These are phyloP conservation scores for Microcebus jonahi DNA, from an alignment of 2,113 vertebrate species.

Conservation along the genomic window DNA sequence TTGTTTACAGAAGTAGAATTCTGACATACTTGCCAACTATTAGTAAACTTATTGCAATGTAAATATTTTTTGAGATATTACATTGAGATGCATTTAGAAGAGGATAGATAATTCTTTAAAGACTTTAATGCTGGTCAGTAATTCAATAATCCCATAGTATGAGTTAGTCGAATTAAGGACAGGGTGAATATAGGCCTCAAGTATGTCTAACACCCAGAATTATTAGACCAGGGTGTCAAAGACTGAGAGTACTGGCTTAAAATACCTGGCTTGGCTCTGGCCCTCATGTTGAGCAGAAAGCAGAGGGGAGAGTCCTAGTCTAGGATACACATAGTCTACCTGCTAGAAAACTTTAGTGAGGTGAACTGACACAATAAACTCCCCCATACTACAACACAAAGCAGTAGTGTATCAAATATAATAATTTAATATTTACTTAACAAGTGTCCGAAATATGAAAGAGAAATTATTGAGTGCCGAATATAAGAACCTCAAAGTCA, in stretches of 20 bases:
- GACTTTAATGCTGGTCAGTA: not conserved
- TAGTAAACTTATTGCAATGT: not conserved
- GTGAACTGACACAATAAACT: not conserved
- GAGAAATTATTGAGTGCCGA: not conserved
- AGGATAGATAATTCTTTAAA: not conserved
- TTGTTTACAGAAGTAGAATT: not conserved
- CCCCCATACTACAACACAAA: not conserved
- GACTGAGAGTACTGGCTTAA: not conserved
- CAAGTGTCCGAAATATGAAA: not conserved
- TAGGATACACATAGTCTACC: not conserved
- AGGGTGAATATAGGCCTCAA: not conserved
- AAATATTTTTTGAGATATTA: not conserved
- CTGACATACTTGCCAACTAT: not conserved
- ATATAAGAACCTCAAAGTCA: not conserved
- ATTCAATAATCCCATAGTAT: not conserved
- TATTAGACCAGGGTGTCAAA: not conserved
- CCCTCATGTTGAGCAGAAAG: not conserved
- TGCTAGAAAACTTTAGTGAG: not conserved
- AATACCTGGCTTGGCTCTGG: not conserved
- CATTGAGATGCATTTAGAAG: not conserved
- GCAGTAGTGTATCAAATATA: not conserved
- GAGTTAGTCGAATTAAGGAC: not conserved
- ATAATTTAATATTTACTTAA: constrained; percentile 29
- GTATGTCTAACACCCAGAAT: not conserved
- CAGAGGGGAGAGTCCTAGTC: not conserved